phyloP scores from a whole-genome alignment of 2,888 invertebrate species.

The Cephus sareptanus region DNA sequence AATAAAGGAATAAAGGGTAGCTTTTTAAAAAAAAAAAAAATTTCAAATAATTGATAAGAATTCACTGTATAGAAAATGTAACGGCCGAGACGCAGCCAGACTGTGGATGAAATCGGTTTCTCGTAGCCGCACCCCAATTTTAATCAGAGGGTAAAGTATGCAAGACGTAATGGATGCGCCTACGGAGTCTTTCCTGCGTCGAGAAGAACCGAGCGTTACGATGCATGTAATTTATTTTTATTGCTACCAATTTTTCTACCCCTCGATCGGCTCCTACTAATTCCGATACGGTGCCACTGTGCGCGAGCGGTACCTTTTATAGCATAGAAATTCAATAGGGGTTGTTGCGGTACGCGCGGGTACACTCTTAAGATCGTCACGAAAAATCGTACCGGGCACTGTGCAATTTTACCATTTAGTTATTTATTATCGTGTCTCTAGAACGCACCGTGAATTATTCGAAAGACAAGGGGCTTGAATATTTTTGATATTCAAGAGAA shows the following conservation, averaged over 20 bases:
- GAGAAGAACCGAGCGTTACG: conserved; percentile 61
- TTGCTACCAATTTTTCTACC: conserved; percentile 65
- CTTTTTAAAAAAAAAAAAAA: background rate
- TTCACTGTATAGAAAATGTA: background rate
- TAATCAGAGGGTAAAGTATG: conserved; percentile 65
- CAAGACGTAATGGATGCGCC: conserved; percentile 61
- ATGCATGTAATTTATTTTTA: conserved; percentile 67
- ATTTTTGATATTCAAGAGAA: background rate
- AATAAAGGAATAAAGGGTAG: background rate
- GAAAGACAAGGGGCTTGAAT: background rate
- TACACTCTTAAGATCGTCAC: background rate
- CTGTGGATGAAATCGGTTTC: conserved; percentile 8
- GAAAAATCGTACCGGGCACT: background rate
- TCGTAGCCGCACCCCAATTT: conserved; percentile 62
- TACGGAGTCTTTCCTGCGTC: conserved; percentile 37
- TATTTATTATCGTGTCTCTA: background rate
- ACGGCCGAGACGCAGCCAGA: conserved; percentile 1
- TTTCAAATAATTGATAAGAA: background rate
- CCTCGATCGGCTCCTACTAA: conserved; percentile 63
- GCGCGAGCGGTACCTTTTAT: background rate
- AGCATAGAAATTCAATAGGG: background rate
- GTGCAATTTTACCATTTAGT: background rate
- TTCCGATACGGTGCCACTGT: conserved; percentile 41
- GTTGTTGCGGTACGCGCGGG: background rate
- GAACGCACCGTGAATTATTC: background rate